A percentile compares a stretch with the other conserved stretches of the same genome.
These are phyloP conservation scores for Andrena dorsata DNA, from an alignment of 2,888 invertebrate genomes.

Conservation along the genomic window DNA sequence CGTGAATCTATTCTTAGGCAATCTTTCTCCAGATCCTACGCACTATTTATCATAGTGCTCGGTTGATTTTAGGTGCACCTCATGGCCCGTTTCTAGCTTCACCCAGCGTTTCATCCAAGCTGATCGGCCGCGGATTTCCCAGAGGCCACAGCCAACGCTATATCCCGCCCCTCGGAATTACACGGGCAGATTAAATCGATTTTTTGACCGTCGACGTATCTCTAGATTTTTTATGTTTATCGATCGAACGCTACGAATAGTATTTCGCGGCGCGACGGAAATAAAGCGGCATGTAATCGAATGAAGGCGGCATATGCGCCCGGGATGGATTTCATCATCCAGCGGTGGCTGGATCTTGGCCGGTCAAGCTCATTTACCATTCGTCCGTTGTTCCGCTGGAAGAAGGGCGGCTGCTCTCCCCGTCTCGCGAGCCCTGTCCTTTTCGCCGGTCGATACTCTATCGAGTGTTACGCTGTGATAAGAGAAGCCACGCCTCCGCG, in stretches of 20 bases:
- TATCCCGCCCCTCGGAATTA: constrained; percentile 11
- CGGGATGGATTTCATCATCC: neutral
- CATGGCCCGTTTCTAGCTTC: too few species aligned
- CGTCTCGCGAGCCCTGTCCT: constrained; percentile 16
- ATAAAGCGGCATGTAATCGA: constrained; percentile 1
- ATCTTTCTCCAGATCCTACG: too few species aligned
- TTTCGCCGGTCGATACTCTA: constrained; percentile 42
- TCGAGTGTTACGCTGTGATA: constrained; percentile 39
- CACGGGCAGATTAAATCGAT: constrained; percentile 34
- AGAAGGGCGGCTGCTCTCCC: neutral
- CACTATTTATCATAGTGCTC: too few species aligned
- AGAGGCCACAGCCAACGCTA: constrained; percentile 2
- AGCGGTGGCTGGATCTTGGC: neutral
- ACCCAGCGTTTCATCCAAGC: too few species aligned
- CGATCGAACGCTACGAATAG: constrained; percentile 32
- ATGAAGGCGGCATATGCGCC: neutral
- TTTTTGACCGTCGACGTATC: constrained; percentile 19
- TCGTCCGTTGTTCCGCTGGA: too few species aligned
- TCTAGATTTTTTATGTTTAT: constrained; percentile 51
- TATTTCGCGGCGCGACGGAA: constrained; percentile 6
- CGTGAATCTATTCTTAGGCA: too few species aligned
- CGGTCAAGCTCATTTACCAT: too few species aligned
- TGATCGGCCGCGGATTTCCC: neutral
- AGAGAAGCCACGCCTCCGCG: constrained; percentile 45
- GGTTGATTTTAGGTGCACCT: too few species aligned